Conservation (phyloP, 2,888 invertebrate genomes). For the Mesorhabditis sp. region DNA sequence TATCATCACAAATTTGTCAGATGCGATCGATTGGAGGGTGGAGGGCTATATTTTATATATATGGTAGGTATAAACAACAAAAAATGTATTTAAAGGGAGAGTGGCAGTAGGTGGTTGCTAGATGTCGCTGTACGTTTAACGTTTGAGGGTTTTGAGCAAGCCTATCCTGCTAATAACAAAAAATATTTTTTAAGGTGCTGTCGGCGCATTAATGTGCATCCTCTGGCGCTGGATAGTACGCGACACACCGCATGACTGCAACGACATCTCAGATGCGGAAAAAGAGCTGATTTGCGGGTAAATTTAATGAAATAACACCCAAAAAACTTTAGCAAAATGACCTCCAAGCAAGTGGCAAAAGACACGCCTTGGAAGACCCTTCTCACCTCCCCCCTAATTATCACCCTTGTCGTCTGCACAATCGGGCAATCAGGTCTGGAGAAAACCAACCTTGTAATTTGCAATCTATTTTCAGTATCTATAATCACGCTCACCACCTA, state of each 20-base stretch:
- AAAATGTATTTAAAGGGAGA: neutral
- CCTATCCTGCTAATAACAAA: neutral
- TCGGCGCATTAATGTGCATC: slow-evolving; percentile 3
- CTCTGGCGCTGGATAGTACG: neutral
- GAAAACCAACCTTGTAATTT: neutral
- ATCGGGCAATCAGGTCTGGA: neutral
- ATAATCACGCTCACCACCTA: neutral
- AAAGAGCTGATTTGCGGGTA: neutral
- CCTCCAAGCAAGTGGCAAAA: neutral
- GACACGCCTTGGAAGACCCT: neutral
- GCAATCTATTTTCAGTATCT: neutral
- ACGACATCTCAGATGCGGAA: neutral
- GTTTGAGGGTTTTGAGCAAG: too few species aligned
- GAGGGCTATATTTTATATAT: neutral
- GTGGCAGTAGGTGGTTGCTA: too few species aligned
- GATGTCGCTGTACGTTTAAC: too few species aligned
- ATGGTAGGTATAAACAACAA: neutral
- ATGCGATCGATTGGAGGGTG: neutral
- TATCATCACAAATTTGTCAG: neutral
- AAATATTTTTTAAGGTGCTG: neutral
- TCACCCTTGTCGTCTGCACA: slow-evolving; percentile 1
- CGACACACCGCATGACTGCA: neutral
- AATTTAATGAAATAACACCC: neutral
- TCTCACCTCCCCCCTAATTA: neutral
- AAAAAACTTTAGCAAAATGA: neutral